Evolutionary conservation across 1,140 invertebrate species (phyloP), one percentile per base, ranked within the genome.

Genomic region (Ruditapes philippinarum): DNA sequence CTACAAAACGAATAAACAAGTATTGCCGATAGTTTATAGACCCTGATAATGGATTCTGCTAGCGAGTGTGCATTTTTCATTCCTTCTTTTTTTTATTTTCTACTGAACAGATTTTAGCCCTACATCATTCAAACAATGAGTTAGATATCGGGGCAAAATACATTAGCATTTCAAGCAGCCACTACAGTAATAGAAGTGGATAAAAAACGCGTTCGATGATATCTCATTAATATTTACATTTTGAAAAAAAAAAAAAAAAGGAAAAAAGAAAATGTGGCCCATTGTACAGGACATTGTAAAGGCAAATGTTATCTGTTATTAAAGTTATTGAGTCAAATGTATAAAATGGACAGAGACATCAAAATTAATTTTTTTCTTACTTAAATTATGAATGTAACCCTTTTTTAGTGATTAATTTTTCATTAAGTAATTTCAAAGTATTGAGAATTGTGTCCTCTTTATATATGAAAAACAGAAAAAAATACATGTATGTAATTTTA

Each of bases 131-230:
- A 86, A 78, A 86, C 84, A 86, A 86, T 86, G 84, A 33, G 84
- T 65, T 86, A 86, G 84, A 86, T 86, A 86, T 78, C 57, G 31
- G 79, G 84, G 73, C 84, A 78, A 86, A 86, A 86, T 86, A 78
- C 84, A 86, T 86, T 86, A 86, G 84, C 84, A 86, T 86, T 86
- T 86, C 78, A 86, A 86, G 62, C 84, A 86, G 84, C 78, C 42
- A 62, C 84, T 78, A 86, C 78, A 86, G 84, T 36, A 65, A 86
- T 86, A 74, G 70, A 86, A 62, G 31, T 60, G 70, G 74, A 86
- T 86, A 65, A 78, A 42, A 57, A 65, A 57, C 22, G n/a, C n/a
- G n/a, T 12, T 33, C 57, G 84, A 76, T 86, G n/a, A 86, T 78
- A 86, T 76, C 84, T 76, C 70, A 78, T 86, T 86, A 86, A 86